Conservation (phyloP, 1,140 invertebrate genomes). For the Drosophila seguyi region DNA sequence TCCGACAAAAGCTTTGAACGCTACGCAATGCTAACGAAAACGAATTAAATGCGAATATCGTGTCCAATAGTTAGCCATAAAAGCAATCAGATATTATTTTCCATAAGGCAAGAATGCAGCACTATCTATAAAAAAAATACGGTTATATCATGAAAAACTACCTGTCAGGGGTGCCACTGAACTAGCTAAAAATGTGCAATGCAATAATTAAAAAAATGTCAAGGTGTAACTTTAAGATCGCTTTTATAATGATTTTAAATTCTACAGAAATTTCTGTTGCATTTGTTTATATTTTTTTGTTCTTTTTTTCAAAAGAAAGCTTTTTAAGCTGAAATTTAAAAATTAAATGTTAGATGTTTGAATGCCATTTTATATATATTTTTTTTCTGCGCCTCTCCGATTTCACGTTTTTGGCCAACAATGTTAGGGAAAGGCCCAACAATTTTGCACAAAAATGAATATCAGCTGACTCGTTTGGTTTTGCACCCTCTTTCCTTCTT, state of each 20-base stretch:
- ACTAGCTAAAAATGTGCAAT: not conserved
- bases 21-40: constrained; percentile 57
- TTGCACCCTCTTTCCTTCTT: constrained; percentile 7
- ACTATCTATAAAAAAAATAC: not conserved
- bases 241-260: too few relatives aligned
- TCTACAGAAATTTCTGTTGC: not conserved
- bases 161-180: not conserved
- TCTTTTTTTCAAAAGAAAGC: too few relatives aligned
- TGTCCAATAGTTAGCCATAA: not conserved
- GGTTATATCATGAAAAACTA: not conserved
- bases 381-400: not conserved
- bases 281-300: too few relatives aligned
- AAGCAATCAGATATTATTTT: not conserved
- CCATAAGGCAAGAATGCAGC: not conserved
- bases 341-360: not conserved
- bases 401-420: not conserved
- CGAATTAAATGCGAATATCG: constrained; percentile 5
- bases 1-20: constrained; percentile 38
- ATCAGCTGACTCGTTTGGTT: constrained; percentile 66
- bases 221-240: too few relatives aligned
- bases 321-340: too few relatives aligned
- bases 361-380: too few relatives aligned
- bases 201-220: not conserved
- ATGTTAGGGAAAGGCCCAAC: not conserved
- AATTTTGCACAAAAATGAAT: constrained; percentile 50